Evolutionary conservation across 2,888 invertebrate species (phyloP).

Genomic region (Eupelmus urozonus): DNA sequence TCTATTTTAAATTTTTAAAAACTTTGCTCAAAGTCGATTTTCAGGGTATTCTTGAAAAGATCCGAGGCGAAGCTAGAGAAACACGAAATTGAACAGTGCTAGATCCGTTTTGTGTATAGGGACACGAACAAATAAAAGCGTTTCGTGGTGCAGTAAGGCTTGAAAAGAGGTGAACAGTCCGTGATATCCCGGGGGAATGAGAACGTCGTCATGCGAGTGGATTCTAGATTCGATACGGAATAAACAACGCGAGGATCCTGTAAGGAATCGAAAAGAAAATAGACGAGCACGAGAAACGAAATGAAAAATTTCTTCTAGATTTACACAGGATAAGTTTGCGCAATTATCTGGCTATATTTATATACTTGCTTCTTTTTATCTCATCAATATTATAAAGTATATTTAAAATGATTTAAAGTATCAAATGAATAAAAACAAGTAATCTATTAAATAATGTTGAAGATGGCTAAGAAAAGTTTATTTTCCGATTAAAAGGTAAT

Average conservation of each 20-base stretch:
- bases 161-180: slow-evolving; percentile 65
- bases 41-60: background rate
- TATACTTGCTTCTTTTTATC: too few species aligned
- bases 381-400: too few species aligned
- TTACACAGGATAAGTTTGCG: too few species aligned
- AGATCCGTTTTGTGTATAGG: slow-evolving; percentile 54
- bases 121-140: slow-evolving; percentile 51
- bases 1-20: too few species aligned
- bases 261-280: slow-evolving; percentile 60
- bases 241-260: slow-evolving; percentile 68
- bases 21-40: background rate
- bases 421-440: too few species aligned
- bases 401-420: too few species aligned
- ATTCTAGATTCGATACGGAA: slow-evolving; percentile 70
- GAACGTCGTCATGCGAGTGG: slow-evolving; percentile 68
- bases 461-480: too few species aligned
- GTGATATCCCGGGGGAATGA: slow-evolving; percentile 66
- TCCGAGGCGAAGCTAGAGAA: too few species aligned
- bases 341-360: too few species aligned
- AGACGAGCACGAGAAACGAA: slow-evolving; percentile 7
- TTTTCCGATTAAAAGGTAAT: background rate
- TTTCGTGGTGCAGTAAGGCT: slow-evolving; percentile 54
- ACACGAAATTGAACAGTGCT: slow-evolving; percentile 32
- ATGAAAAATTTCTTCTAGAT: slow-evolving; percentile 6
- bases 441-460: too few species aligned